phyloP scores from a whole-genome alignment of 2,797 vertebrate genomes.

The Stomatorhinus walkeri region DNA sequence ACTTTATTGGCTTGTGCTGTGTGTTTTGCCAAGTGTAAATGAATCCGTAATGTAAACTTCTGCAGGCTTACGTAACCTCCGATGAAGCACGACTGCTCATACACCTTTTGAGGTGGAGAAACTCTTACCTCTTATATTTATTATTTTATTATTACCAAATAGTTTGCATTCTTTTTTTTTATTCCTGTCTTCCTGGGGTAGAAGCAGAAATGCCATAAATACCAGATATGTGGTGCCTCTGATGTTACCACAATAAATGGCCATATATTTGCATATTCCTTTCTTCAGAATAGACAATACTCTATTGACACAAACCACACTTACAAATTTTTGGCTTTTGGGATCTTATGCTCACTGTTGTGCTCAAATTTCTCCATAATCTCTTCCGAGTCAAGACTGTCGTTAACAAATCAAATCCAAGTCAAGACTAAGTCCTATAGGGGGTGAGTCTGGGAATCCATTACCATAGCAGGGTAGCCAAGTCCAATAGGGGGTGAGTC shows the following conservation, averaged over 20 bases:
- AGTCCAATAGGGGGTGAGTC: not conserved
- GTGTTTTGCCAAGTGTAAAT: not conserved
- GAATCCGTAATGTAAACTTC: conserved; percentile 8
- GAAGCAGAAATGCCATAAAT: not conserved
- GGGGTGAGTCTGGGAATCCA: not conserved
- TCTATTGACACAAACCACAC: not conserved
- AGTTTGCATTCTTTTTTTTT: not conserved
- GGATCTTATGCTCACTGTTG: not conserved
- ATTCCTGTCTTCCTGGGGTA: not conserved
- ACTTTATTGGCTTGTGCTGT: not conserved
- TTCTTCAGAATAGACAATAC: not conserved
- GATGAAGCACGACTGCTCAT: not conserved
- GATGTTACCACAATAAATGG: not conserved
- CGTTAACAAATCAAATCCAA: not conserved
- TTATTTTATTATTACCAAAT: not conserved
- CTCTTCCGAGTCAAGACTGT: not conserved
- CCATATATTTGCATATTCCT: not conserved
- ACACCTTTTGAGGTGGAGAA: not conserved
- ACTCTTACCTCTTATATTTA: not conserved
- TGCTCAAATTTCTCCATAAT: not conserved
- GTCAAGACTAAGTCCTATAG: not conserved
- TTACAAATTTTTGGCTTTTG: not conserved
- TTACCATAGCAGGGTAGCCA: not conserved
- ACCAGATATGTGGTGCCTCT: not conserved
- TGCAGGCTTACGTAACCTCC: not conserved